A percentile compares a stretch with the other conserved stretches of the same genome.
Evolutionary conservation across 1,140 invertebrate genomes (phyloP).

Genomic region (Odontomachus brunneus): DNA sequence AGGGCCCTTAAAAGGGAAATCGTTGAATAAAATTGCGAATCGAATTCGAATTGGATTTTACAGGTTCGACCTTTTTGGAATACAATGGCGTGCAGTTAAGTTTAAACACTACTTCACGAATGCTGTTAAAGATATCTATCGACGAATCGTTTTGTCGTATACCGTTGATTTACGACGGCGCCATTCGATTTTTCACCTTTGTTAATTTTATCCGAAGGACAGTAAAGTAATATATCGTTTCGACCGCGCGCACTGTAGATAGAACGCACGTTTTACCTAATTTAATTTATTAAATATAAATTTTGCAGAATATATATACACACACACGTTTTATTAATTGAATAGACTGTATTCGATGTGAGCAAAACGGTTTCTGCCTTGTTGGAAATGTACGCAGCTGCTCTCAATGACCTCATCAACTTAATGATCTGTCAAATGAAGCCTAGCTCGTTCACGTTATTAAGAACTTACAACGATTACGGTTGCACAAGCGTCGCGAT

Average conservation of each 20-base stretch:
- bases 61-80: neutral
- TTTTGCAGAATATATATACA: too few species aligned
- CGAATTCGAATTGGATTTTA: slow-evolving; percentile 11
- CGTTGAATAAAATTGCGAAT: neutral
- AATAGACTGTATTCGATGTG: too few species aligned
- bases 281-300: too few species aligned
- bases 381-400: too few species aligned
- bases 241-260: too few species aligned
- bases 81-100: neutral
- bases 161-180: neutral
- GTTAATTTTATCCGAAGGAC: neutral
- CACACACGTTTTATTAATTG: too few species aligned
- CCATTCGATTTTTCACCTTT: neutral
- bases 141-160: neutral
- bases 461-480: neutral
- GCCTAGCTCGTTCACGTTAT: neutral
- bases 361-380: too few species aligned
- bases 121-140: neutral
- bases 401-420: too few species aligned
- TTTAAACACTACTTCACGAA: neutral
- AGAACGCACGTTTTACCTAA: too few species aligned
- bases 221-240: too few species aligned
- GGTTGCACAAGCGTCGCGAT: neutral
- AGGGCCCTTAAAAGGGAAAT: neutral
- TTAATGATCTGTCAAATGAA: neutral